Percentiles rank a stretch among this genome's conserved stretches.
Conservation (phyloP, 2,113 vertebrate species). For the Oophaga pumilio region DNA sequence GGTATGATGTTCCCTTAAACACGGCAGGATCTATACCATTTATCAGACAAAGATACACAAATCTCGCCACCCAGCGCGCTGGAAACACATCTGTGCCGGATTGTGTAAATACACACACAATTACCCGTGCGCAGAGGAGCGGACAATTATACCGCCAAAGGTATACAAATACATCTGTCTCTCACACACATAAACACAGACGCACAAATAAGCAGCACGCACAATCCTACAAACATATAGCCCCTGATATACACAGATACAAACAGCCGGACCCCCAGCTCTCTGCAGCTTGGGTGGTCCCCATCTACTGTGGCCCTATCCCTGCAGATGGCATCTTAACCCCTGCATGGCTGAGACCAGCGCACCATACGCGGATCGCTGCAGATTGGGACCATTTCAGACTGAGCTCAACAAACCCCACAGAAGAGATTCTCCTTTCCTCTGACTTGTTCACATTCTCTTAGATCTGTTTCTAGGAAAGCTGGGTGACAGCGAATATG, state of each 20-base stretch:
- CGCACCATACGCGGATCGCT: background rate
- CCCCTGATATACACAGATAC: constrained; percentile 34
- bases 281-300: constrained; percentile 41
- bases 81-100: constrained; percentile 42
- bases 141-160: constrained; percentile 43
- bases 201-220: constrained; percentile 46
- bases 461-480: no score
- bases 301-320: background rate
- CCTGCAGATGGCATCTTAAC: constrained; percentile 51
- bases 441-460: no score
- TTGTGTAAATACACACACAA: constrained; percentile 59
- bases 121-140: constrained; percentile 46
- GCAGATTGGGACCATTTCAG: background rate
- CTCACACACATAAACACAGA: constrained; percentile 56
- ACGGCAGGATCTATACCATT: constrained; percentile 24
- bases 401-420: background rate
- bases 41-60: constrained; percentile 54
- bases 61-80: constrained; percentile 43
- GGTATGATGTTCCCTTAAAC: constrained; percentile 6
- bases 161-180: constrained; percentile 54
- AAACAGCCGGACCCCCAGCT: constrained; percentile 10
- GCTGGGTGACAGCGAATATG: no score
- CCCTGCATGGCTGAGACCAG: background rate
- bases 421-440: no score
- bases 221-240: constrained; percentile 48